These are phyloP conservation scores for Silurus lanzhouensis DNA, from an alignment of 2,797 vertebrate species.

Conservation along the genomic window DNA sequence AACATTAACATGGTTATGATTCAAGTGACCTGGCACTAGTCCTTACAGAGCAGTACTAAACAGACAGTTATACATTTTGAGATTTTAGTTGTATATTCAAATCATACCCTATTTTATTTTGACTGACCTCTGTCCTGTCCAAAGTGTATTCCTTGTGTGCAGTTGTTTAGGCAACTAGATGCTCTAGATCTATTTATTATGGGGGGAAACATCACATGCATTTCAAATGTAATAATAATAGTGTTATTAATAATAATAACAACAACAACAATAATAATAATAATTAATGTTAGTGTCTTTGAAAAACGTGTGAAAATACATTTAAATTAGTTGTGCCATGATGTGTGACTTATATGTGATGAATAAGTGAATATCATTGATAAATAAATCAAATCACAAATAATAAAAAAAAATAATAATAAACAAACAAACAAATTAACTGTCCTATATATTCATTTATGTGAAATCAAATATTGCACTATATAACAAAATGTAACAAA, in stretches of 20 bases:
- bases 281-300: too few species aligned
- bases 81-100: background rate
- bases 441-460: background rate
- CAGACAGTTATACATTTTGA: too few species aligned
- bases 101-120: background rate
- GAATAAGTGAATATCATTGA: background rate
- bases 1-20: background rate
- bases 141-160: background rate
- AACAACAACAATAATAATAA: too few species aligned
- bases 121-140: background rate
- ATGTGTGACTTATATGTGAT: background rate
- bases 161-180: background rate
- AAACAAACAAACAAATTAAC: too few species aligned
- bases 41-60: too few species aligned
- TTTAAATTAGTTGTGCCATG: background rate
- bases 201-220: background rate
- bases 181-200: background rate
- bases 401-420: too few species aligned
- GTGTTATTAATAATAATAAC: too few species aligned
- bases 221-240: background rate
- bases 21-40: background rate
- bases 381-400: background rate
- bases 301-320: background rate
- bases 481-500: too few species aligned
- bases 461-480: background rate